Evolutionary conservation across 2,888 invertebrate species (phyloP).

Genomic region (Cerastis rubricosa): DNA sequence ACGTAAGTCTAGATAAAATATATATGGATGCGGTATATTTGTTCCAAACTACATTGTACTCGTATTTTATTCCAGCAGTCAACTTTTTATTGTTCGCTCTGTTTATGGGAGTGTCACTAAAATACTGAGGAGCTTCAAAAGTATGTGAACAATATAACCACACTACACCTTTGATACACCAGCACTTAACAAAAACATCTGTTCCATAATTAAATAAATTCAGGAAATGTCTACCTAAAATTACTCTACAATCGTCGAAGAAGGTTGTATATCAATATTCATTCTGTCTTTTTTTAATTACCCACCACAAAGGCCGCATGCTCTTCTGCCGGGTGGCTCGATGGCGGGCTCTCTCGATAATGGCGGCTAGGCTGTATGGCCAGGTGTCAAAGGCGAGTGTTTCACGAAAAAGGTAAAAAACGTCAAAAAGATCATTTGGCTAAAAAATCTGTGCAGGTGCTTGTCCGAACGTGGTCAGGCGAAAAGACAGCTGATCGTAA

Average conservation of each 20-base stretch:
- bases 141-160: slow-evolving; percentile 42
- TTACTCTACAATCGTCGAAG: slow-evolving; percentile 70
- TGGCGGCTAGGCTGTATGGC: slow-evolving; percentile 81
- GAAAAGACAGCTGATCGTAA: slow-evolving; percentile 85
- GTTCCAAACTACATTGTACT: slow-evolving; percentile 52
- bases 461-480: slow-evolving; percentile 80
- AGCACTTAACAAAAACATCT: slow-evolving; percentile 65
- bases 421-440: slow-evolving; percentile 78
- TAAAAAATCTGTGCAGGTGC: slow-evolving; percentile 90
- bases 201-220: slow-evolving; percentile 72
- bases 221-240: slow-evolving; percentile 71
- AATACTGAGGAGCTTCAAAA: slow-evolving; percentile 43
- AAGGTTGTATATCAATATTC: slow-evolving; percentile 74
- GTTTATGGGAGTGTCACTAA: slow-evolving; percentile 49
- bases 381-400: slow-evolving; percentile 84
- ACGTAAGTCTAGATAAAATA: slow-evolving; percentile 40
- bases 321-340: slow-evolving; percentile 79
- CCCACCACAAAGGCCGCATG: slow-evolving; percentile 73
- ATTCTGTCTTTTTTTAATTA: slow-evolving; percentile 75
- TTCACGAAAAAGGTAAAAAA: slow-evolving; percentile 81
- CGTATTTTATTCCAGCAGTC: slow-evolving; percentile 41
- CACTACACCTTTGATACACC: slow-evolving; percentile 36
- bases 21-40: slow-evolving; percentile 47
- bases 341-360: slow-evolving; percentile 75
- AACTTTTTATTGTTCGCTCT: slow-evolving; percentile 50